A percentile compares a stretch with the other conserved stretches of the same genome.
Conservation (phyloP, 2,888 invertebrate species). For the Uropetala carovei region DNA sequence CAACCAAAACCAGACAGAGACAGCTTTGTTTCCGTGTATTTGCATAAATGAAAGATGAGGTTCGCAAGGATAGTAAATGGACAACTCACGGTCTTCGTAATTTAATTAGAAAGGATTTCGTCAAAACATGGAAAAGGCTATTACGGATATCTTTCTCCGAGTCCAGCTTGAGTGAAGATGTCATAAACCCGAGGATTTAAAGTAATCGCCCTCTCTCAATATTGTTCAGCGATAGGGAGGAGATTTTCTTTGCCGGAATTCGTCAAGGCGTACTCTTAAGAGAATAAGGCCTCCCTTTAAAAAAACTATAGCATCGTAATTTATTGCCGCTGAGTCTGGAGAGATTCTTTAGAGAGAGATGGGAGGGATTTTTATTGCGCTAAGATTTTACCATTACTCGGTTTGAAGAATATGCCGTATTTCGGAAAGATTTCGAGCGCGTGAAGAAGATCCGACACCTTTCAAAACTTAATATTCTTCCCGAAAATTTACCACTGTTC, state of each 20-base stretch:
- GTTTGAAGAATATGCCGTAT: slow-evolving; percentile 31
- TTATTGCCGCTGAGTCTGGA: slow-evolving; percentile 34
- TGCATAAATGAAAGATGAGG: slow-evolving; percentile 67
- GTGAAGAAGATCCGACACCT: slow-evolving; percentile 13
- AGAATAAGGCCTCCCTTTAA: not conserved
- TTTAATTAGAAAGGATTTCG: slow-evolving; percentile 66
- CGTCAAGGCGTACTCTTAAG: not conserved
- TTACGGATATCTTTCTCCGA: slow-evolving; percentile 59
- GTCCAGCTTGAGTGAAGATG: slow-evolving; percentile 49
- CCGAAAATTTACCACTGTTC: not conserved
- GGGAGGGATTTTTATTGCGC: slow-evolving; percentile 36
- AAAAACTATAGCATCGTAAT: not conserved
- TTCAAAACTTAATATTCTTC: not conserved
- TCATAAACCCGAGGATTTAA: slow-evolving; percentile 56
- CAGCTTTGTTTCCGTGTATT: slow-evolving; percentile 56
- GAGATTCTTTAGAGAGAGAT: not conserved
- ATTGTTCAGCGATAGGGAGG: slow-evolving; percentile 3
- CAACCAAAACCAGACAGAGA: slow-evolving; percentile 23
- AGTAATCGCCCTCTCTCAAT: slow-evolving; percentile 52
- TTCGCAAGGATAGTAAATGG: slow-evolving; percentile 64
- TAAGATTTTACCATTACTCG: not conserved
- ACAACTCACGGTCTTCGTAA: slow-evolving; percentile 60
- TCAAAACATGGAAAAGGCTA: slow-evolving; percentile 32
- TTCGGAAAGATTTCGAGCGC: not conserved
- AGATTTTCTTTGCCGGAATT: not conserved